Evolutionary conservation across 1,140 invertebrate genomes (phyloP), one percentile per base, ranked within the genome.

Genomic region (Polyergus mexicanus): DNA sequence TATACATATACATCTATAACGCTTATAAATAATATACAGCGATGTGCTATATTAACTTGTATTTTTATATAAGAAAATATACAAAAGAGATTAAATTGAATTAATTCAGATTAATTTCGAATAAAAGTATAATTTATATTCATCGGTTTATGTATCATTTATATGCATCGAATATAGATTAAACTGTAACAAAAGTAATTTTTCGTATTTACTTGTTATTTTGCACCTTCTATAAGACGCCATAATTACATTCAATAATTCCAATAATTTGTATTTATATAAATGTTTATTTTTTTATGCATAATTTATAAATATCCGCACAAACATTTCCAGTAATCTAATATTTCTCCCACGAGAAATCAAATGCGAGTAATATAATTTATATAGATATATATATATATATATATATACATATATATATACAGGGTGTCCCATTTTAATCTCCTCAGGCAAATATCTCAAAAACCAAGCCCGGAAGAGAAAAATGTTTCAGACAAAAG

Each of bases 141-240:
- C 41, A 13, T 32, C 28, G 28, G 22, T 56, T 11, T 22, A 65
- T 47, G 10, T 47, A 47, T 47, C 11, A 13, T 44, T 65, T 7
- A 7, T 44, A 32, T n/a, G 28, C 5, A 51, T 47, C 19, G 44
- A 65, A 32, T 10, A 19, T 51, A 66, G 3, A 32, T 77, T 63
- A 77, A 77, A 28, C 19, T 10, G 6, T 65, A 44, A 35, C 11
- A 28, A 28, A 16, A 3, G 5, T 7, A 19, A 25, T 58, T 63
- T 69, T 38, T 63, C 10, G 3, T 8, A 41, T 65, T 44, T 25
- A 13, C 7, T 68, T 78, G 68, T 62, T 63, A 38, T 75, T 41
- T 75, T 60, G 25, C 8, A 76, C 28, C 25, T 56, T 35, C n/a
- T 74, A 19, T 58, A 74, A 74, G n/a, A 74, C 3, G 19, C 44